A percentile compares a stretch with the other conserved stretches of the same genome.
These are phyloP conservation scores for Mirza zaza DNA, from an alignment of 2,113 vertebrate species.

Conservation along the genomic window DNA sequence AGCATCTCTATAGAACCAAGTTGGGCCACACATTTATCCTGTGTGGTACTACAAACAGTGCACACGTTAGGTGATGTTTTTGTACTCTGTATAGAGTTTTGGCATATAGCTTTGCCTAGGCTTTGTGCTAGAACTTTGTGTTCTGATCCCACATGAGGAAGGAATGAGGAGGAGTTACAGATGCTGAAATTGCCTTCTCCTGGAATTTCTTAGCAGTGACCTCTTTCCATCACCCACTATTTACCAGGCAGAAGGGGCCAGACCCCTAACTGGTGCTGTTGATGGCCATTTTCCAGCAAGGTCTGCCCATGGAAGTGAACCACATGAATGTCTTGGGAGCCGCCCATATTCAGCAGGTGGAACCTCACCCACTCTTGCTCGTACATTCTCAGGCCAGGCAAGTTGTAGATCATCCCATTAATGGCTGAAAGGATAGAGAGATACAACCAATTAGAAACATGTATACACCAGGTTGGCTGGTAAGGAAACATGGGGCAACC, in stretches of 20 bases:
- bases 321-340: constrained; percentile 91
- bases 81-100: rapidly evolving
- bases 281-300: constrained; percentile 88
- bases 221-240: background rate
- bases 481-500: background rate
- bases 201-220: background rate
- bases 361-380: constrained; percentile 89
- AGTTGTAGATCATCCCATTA: constrained; percentile 91
- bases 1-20: background rate
- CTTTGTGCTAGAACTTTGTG: background rate
- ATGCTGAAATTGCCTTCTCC: background rate
- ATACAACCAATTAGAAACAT: background rate
- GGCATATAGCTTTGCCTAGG: background rate
- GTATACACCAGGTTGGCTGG: background rate
- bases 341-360: constrained; percentile 95
- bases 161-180: no score
- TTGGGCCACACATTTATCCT: background rate
- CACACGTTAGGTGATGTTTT: background rate
- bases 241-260: constrained; percentile 93
- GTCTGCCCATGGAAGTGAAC: constrained; percentile 96
- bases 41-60: background rate
- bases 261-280: constrained; percentile 88
- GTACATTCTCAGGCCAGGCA: constrained; percentile 95
- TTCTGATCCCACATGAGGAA: background rate
- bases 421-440: constrained; percentile 87